Conservation (phyloP, 1,140 invertebrate species). For the Pristionchus pacificus region DNA sequence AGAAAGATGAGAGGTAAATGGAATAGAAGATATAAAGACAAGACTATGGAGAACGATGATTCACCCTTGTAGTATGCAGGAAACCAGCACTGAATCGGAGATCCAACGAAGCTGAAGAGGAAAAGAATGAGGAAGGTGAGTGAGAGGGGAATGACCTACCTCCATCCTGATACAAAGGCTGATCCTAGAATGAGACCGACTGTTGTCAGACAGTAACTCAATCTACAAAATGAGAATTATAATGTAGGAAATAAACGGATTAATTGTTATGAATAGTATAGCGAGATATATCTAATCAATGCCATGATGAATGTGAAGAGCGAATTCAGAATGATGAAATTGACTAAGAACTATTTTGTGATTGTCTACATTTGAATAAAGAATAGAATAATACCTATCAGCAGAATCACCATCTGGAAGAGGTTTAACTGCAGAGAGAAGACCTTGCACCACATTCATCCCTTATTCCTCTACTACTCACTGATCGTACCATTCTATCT, state of each 20-base stretch:
- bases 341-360: no score
- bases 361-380: no score
- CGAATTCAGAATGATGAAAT: background rate
- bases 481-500: background rate
- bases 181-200: constrained; percentile 51
- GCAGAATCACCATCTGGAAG: constrained; percentile 54
- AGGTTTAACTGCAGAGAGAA: constrained; percentile 50
- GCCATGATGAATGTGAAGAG: constrained; percentile 8
- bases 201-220: constrained; percentile 53
- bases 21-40: constrained; percentile 16
- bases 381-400: no score
- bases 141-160: constrained; percentile 31
- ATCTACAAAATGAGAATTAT: no score
- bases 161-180: constrained; percentile 55
- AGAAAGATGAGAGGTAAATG: constrained; percentile 18
- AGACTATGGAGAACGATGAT: constrained; percentile 2
- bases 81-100: constrained; percentile 57
- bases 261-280: no score
- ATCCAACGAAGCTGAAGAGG: constrained; percentile 45
- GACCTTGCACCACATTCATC: constrained; percentile 54
- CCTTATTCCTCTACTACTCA: background rate
- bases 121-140: constrained; percentile 1
- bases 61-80: constrained; percentile 55
- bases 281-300: no score
- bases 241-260: background rate